Evolutionary conservation across 2,113 vertebrate genomes (phyloP), one percentile per base, ranked within the genome.

Genomic region (Cavia aperea): DNA sequence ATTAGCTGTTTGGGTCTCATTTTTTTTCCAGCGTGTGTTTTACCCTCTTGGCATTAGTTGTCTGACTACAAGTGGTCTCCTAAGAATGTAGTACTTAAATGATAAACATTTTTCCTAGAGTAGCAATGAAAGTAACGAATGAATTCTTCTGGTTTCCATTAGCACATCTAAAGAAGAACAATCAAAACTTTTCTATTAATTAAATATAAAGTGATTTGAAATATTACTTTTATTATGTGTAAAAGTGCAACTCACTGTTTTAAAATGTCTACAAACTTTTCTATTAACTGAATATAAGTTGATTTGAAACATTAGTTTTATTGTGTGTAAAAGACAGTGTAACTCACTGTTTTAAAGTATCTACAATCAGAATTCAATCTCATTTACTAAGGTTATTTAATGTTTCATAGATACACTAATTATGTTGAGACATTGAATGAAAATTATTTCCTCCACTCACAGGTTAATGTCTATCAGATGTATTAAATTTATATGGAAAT

Each of bases 11-110:
- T 88, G 56, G 7, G 7, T 85, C 49, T 51, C 60, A 33, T 79
- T 93, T 96, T 90, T 90, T 73, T 24, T 90, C 73, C n/a, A 79
- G 85, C 51, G 79, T 81, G 66, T 75, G 33, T n/a, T 86, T 91
- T 93, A 66, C 73, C 49, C 70, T 79, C 19, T 46, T 66, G 65
- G 58, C 26, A 75, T 92, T 86, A 88, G 29, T 82, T 79, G 31
- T 91, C 60, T 92, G 65, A 95, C 72, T 86, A 86, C 29, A 90
- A 56, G 75, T 79, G 62, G 66, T 26, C 60, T 60, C 78, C 33
- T 94, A 72, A 90, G 75, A 95, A 94, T 88, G 83, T 12, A 83
- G 19, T 86, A 93, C 65, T 29, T 66, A 43, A 86, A 83, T 9
- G 88, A 10, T 46, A 95, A 95, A 91, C 39, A 85, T 83, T 94